Conservation (phyloP, 2,888 invertebrate species). For the Julus scanicus region DNA sequence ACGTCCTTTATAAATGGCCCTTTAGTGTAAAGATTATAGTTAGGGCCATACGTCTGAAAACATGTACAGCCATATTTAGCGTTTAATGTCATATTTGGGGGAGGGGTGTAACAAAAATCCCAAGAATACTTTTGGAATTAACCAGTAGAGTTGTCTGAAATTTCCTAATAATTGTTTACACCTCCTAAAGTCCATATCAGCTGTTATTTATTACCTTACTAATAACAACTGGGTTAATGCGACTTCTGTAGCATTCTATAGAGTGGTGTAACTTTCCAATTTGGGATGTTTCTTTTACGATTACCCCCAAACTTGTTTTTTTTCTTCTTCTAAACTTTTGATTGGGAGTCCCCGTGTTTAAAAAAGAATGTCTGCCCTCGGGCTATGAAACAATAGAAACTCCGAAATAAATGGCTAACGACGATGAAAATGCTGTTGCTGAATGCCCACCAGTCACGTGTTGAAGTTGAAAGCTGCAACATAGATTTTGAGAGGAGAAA, state of each 20-base stretch:
- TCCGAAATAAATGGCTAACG: constrained; percentile 42
- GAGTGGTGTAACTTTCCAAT: not conserved
- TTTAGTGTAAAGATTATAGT: too few relatives aligned
- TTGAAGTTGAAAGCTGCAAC: not conserved
- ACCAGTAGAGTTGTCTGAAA: too few relatives aligned
- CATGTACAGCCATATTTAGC: too few relatives aligned
- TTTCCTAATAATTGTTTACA: too few relatives aligned
- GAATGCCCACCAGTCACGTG: constrained; percentile 36
- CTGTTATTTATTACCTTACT: not conserved
- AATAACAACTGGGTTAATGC: not conserved
- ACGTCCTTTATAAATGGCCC: too few relatives aligned
- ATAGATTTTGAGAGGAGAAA: not conserved
- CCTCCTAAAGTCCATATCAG: not conserved
- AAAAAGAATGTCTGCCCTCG: constrained; percentile 49
- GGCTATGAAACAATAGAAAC: constrained; percentile 54
- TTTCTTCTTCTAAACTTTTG: not conserved
- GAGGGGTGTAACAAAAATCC: too few relatives aligned
- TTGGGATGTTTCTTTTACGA: not conserved
- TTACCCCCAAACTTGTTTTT: constrained; percentile 11
- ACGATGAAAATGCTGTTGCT: constrained; percentile 37
- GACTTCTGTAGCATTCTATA: not conserved
- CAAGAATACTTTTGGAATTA: too few relatives aligned
- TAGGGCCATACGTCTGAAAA: too few relatives aligned
- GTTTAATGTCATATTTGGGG: too few relatives aligned
- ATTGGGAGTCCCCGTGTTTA: constrained; percentile 27